Evolutionary conservation across 2,113 vertebrate species (phyloP).

Genomic region (Sphaerodactylus townsendi): DNA sequence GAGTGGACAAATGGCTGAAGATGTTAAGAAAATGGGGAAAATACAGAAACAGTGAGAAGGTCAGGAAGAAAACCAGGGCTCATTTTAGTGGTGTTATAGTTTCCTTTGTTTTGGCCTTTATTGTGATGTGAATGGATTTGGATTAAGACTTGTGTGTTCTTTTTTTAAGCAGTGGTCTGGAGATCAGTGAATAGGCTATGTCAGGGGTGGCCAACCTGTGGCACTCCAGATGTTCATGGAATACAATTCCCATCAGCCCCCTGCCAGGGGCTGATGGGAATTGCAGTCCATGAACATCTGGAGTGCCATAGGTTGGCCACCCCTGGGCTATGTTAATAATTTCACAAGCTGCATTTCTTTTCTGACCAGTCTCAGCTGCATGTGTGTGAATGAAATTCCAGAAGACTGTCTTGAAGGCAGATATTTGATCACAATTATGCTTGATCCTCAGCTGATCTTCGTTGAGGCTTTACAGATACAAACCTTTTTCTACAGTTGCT

Average conservation of each 20-base stretch:
- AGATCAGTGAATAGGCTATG: not conserved
- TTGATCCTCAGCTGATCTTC: not conserved
- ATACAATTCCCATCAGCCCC: no score
- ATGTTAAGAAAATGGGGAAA: constrained; percentile 93
- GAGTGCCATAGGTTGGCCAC: no score
- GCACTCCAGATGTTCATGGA: no score
- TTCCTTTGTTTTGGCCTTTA: not conserved
- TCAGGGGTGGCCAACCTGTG: no score
- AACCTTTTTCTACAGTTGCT: not conserved
- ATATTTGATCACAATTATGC: not conserved
- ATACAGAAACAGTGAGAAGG: constrained; percentile 90
- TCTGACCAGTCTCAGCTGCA: not conserved
- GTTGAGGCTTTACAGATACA: not conserved
- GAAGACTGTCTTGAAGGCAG: not conserved
- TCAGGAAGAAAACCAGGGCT: constrained; percentile 48
- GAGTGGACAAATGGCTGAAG: constrained; percentile 91
- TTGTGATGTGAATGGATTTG: not conserved
- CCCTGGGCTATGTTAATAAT: no score
- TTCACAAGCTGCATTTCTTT: not conserved
- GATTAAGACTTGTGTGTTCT: not conserved
- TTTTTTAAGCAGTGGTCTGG: constrained; percentile 14
- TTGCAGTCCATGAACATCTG: no score
- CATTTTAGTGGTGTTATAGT: not conserved
- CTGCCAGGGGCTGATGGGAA: no score
- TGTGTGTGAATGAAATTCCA: not conserved